Percentiles rank a stretch among this genome's conserved stretches.
phyloP scores from a whole-genome alignment of 2,888 invertebrate species.

The Polydrusus cervinus region DNA sequence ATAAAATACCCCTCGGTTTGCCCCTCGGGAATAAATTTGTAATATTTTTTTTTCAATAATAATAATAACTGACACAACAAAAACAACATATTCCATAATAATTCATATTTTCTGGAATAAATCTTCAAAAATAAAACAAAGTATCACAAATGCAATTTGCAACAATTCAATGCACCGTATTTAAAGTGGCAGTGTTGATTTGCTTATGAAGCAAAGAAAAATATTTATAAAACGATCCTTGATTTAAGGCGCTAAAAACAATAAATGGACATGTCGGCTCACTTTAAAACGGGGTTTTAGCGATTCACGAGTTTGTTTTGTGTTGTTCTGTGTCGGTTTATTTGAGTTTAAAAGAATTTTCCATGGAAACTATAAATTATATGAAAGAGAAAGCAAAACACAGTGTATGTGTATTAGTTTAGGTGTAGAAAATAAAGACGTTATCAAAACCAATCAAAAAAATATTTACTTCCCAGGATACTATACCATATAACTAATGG shows the following conservation, averaged over 20 bases:
- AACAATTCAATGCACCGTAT: neutral
- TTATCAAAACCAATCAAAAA: no score
- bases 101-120: no score
- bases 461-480: no score
- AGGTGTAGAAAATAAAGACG: no score
- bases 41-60: no score
- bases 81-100: no score
- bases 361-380: neutral
- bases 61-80: no score
- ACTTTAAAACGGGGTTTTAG: slow-evolving; percentile 1
- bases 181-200: neutral
- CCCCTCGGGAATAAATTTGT: no score
- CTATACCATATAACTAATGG: no score
- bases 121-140: neutral
- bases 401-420: neutral
- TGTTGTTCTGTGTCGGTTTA: slow-evolving; percentile 1
- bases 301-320: neutral
- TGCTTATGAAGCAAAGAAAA: slow-evolving; percentile 10
- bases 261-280: slow-evolving; percentile 14
- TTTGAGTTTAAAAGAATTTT: neutral
- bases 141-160: neutral
- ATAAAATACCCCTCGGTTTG: no score
- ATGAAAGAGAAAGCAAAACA: neutral
- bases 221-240: slow-evolving; percentile 3
- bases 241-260: slow-evolving; percentile 14